Percentiles rank a stretch among this genome's conserved stretches.
Conservation (phyloP, 2,888 invertebrate species). For the Macrophya annulata region DNA sequence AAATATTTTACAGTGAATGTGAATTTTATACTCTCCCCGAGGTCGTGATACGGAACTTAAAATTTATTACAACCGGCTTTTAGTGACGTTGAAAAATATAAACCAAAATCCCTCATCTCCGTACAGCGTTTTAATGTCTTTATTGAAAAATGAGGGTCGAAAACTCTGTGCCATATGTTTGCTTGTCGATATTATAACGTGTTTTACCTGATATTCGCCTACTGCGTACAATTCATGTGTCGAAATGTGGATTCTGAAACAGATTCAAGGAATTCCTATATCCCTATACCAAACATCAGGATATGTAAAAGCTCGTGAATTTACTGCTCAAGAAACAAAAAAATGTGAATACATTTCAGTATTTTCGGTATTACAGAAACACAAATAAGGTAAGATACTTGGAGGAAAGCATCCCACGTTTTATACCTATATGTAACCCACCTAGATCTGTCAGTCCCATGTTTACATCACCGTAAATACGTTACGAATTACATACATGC, state of each 20-base stretch:
- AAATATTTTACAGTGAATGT: background rate
- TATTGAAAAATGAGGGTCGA: slow-evolving; percentile 3
- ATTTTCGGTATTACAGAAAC: background rate
- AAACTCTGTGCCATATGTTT: slow-evolving; percentile 22
- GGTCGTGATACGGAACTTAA: background rate
- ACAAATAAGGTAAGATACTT: background rate
- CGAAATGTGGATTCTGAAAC: background rate
- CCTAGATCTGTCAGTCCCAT: background rate
- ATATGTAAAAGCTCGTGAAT: background rate
- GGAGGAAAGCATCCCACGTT: background rate
- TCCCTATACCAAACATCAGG: background rate
- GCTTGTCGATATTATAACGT: slow-evolving; percentile 29
- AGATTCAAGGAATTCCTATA: background rate
- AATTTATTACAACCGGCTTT: slow-evolving; percentile 7
- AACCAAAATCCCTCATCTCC: background rate
- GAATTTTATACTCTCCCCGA: background rate
- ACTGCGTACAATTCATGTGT: background rate
- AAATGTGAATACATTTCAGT: background rate
- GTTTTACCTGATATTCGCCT: background rate
- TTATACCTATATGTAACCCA: slow-evolving; percentile 10
- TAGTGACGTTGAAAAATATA: background rate
- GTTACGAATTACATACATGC: slow-evolving; percentile 46
- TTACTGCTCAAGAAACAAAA: background rate
- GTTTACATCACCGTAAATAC: slow-evolving; percentile 36
- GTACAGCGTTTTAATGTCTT: background rate